Evolutionary conservation across 2,888 invertebrate genomes (phyloP).

Genomic region (Conus canariensis): DNA sequence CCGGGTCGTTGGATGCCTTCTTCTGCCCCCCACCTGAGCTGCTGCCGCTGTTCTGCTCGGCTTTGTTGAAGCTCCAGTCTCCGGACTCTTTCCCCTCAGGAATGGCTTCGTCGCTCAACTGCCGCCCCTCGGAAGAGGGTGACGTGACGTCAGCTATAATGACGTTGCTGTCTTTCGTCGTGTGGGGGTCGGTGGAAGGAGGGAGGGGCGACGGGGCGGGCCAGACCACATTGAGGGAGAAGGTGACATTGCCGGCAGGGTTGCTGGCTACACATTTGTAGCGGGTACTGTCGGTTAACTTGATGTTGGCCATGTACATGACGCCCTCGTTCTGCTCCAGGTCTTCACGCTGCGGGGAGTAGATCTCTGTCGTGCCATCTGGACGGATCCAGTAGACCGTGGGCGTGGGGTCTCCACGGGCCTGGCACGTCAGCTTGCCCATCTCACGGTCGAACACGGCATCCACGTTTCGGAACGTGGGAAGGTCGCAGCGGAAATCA

Average conservation of each 20-base stretch:
- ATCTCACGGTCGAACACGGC: constrained; percentile 69
- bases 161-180: constrained; percentile 41
- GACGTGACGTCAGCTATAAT: constrained; percentile 45
- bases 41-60: constrained; percentile 49
- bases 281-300: constrained; percentile 63
- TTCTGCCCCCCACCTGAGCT: neutral
- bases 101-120: constrained; percentile 42
- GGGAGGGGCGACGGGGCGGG: constrained; percentile 56
- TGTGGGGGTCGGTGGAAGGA: constrained; percentile 36
- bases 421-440: constrained; percentile 73
- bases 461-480: constrained; percentile 76
- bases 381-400: constrained; percentile 76
- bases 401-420: constrained; percentile 76
- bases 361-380: constrained; percentile 68
- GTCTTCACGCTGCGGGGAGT: constrained; percentile 63
- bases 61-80: constrained; percentile 52
- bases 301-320: constrained; percentile 66
- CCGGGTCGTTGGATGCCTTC: neutral
- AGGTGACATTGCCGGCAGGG: constrained; percentile 76
- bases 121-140: constrained; percentile 33
- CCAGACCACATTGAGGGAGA: constrained; percentile 76
- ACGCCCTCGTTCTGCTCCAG: constrained; percentile 68
- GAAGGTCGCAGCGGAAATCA: constrained; percentile 75
- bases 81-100: constrained; percentile 40
- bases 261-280: constrained; percentile 77